Conservation (phyloP, 1,140 invertebrate genomes). For the Drosophila simulans region DNA sequence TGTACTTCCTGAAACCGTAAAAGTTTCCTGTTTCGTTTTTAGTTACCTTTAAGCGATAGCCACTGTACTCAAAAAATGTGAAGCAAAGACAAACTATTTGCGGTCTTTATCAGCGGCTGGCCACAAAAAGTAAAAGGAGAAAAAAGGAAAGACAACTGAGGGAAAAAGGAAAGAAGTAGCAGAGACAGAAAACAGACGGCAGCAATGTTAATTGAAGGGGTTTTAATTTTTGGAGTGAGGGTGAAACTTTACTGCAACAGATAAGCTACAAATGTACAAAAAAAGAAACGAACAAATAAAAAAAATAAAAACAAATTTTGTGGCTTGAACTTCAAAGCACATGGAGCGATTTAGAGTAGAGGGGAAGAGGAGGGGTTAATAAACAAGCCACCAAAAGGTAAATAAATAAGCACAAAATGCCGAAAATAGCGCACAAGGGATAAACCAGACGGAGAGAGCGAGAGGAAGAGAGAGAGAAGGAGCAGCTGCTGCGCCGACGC, state of each 20-base stretch:
- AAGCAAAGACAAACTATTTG: conserved; percentile 42
- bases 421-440: conserved; percentile 51
- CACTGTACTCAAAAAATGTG: conserved; percentile 12
- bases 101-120: conserved; percentile 37
- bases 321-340: conserved; percentile 79
- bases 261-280: conserved; percentile 69
- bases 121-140: conserved; percentile 16
- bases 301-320: conserved; percentile 49
- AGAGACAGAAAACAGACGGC: conserved; percentile 46
- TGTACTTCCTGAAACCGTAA: neutral
- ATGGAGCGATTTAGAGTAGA: conserved; percentile 20
- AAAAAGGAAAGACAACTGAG: conserved; percentile 3
- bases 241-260: conserved; percentile 33
- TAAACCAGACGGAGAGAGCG: conserved; percentile 19
- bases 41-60: neutral
- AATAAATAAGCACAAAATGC: conserved; percentile 74
- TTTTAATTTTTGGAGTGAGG: conserved; percentile 3
- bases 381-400: conserved; percentile 77
- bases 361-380: conserved; percentile 49
- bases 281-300: conserved; percentile 33
- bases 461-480: conserved; percentile 4
- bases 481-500: conserved; percentile 69
- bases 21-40: neutral
- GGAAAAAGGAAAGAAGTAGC: conserved; percentile 13
- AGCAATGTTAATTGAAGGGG: conserved; percentile 29